phyloP scores from a whole-genome alignment of 2,888 invertebrate species.

The Sphaerophoria rueppellii region DNA sequence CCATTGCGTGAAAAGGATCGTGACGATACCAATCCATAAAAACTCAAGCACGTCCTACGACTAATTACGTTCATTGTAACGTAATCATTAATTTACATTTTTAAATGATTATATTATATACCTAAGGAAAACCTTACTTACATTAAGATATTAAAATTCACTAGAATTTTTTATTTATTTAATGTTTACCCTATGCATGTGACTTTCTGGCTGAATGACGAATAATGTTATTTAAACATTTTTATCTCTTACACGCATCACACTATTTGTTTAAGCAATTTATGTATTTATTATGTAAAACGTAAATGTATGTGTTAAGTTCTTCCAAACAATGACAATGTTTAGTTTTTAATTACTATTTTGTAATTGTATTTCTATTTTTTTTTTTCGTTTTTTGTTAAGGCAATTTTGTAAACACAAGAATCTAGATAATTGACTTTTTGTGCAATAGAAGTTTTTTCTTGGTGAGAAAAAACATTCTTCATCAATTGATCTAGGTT shows the following conservation, averaged over 20 bases:
- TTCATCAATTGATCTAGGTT: neutral
- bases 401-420: neutral
- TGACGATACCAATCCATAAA: constrained; percentile 69
- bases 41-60: constrained; percentile 22
- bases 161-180: constrained; percentile 19
- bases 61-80: constrained; percentile 45
- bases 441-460: constrained; percentile 20
- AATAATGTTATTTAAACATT: neutral
- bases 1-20: constrained; percentile 74
- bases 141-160: constrained; percentile 28
- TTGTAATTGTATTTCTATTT: constrained; percentile 8
- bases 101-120: constrained; percentile 16
- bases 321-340: constrained; percentile 2
- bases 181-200: constrained; percentile 27
- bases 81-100: constrained; percentile 41
- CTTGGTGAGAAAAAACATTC: neutral
- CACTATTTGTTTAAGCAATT: constrained; percentile 35
- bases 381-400: constrained; percentile 9
- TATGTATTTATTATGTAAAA: constrained; percentile 6
- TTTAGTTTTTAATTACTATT: constrained; percentile 8
- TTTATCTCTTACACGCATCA: constrained; percentile 28
- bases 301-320: neutral
- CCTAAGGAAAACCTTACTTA: constrained; percentile 31
- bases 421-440: constrained; percentile 13
- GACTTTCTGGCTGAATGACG: constrained; percentile 17